phyloP scores from a whole-genome alignment of 2,888 invertebrate genomes.

The Scaptodrosophila latifasciaeformis region DNA sequence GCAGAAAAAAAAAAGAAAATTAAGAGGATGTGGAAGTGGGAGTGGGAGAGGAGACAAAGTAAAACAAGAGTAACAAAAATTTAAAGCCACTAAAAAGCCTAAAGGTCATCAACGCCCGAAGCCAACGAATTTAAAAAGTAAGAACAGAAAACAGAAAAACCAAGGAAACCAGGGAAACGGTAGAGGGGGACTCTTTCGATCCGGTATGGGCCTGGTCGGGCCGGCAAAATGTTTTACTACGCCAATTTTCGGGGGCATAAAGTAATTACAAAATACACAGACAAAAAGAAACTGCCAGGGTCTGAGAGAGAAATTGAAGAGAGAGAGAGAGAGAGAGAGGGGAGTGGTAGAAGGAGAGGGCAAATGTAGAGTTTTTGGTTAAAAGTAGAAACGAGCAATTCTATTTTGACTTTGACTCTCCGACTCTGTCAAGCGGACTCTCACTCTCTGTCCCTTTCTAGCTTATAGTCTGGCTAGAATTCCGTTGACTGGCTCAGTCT shows the following conservation, averaged over 20 bases:
- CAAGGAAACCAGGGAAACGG: conserved; percentile 11
- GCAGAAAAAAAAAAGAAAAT: not conserved
- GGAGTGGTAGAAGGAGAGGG: not conserved
- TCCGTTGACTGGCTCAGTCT: conserved; percentile 29
- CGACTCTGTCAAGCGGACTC: too few species aligned
- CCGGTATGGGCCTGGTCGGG: too few species aligned
- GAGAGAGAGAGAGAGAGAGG: conserved; percentile 7
- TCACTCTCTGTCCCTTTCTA: too few species aligned
- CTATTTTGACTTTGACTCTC: too few species aligned
- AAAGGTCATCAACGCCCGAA: not conserved
- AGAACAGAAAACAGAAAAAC: conserved; percentile 6
- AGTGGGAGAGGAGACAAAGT: too few species aligned
- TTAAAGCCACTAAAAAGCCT: not conserved
- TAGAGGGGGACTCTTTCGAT: too few species aligned
- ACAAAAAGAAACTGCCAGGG: conserved; percentile 14
- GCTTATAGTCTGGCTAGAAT: too few species aligned
- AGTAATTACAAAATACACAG: conserved; percentile 60
- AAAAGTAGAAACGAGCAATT: too few species aligned
- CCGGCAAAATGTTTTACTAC: conserved; percentile 59
- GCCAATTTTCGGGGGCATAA: conserved; percentile 60
- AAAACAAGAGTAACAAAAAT: too few species aligned
- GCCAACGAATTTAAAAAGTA: not conserved
- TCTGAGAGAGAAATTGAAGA: not conserved
- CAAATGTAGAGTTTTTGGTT: not conserved
- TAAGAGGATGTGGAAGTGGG: too few species aligned